Percentiles rank a stretch among this genome's conserved stretches.
These are phyloP conservation scores for Drosophila putrida DNA, from an alignment of 2,888 invertebrate species.

Conservation along the genomic window DNA sequence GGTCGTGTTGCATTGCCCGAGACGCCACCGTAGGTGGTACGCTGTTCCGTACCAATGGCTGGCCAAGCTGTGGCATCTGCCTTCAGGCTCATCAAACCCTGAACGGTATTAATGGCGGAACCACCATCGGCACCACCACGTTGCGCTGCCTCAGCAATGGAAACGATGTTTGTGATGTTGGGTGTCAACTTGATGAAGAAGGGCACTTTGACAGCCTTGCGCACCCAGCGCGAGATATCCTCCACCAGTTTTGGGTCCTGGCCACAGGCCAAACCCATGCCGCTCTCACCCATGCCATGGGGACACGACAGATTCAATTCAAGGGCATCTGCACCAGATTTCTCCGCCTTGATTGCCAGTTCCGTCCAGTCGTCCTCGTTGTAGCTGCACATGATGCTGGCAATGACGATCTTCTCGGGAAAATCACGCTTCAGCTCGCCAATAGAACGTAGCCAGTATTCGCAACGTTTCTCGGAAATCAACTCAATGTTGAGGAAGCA, in stretches of 20 bases:
- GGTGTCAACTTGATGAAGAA: constrained; percentile 99
- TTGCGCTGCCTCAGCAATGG: constrained; percentile 95
- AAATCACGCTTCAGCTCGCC: constrained; percentile 96
- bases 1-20: constrained; percentile 98
- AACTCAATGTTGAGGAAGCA: constrained; percentile 99
- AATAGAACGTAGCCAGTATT: constrained; percentile 96
- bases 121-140: constrained; percentile 97
- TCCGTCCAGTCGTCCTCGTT: constrained; percentile 95
- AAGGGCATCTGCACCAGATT: constrained; percentile 96
- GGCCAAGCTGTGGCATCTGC: constrained; percentile 96
- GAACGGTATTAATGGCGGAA: constrained; percentile 98
- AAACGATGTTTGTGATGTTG: constrained; percentile 97
- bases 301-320: constrained; percentile 99
- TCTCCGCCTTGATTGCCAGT: constrained; percentile 91
- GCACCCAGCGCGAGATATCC: constrained; percentile 96
- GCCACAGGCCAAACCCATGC: constrained; percentile 99
- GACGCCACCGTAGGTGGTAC: constrained; percentile 97
- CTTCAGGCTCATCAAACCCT: constrained; percentile 95
- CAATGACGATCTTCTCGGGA: constrained; percentile 95
- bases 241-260: constrained; percentile 96
- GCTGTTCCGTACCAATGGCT: constrained; percentile 90
- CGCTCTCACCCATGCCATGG: constrained; percentile 99
- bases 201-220: constrained; percentile 94
- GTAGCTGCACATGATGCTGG: constrained; percentile 97
- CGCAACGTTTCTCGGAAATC: constrained; percentile 97